Percentiles rank a stretch among this genome's conserved stretches.
Evolutionary conservation across 2,797 vertebrate genomes (phyloP).

Genomic region (Orientallactaga sibirica): DNA sequence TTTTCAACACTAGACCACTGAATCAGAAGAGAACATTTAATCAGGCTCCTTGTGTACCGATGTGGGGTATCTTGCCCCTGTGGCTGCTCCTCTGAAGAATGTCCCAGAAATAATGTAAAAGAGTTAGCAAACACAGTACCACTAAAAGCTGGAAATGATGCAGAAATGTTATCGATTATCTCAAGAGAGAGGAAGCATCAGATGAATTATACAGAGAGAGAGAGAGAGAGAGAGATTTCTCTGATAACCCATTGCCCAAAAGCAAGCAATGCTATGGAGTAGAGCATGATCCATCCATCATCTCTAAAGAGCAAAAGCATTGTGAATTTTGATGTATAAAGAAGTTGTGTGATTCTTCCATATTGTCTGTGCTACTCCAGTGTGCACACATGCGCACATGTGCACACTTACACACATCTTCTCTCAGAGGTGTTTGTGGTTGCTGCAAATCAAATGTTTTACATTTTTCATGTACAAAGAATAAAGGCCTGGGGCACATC

Average conservation of each 20-base stretch:
- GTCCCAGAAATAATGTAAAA: background rate
- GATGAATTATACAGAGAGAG: too few relatives aligned
- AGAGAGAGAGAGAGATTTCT: slow-evolving; percentile 5
- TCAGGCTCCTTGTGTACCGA: slow-evolving; percentile 31
- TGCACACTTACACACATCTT: background rate
- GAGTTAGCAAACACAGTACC: background rate
- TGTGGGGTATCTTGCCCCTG: background rate
- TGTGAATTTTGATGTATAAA: background rate
- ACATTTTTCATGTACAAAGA: background rate
- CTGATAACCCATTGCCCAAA: background rate
- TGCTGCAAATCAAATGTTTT: background rate
- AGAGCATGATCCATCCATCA: slow-evolving; percentile 8
- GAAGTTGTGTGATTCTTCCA: slow-evolving; percentile 1
- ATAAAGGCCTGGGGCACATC: background rate
- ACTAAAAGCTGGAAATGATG: slow-evolving; percentile 1
- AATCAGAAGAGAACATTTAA: slow-evolving; percentile 58
- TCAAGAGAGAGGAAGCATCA: slow-evolving; percentile 48
- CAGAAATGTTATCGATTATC: background rate
- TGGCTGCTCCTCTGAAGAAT: background rate
- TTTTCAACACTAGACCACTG: slow-evolving; percentile 39
- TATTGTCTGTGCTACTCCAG: background rate
- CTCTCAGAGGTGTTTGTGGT: background rate
- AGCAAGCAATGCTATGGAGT: background rate
- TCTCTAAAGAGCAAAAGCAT: slow-evolving; percentile 6
- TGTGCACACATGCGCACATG: background rate